Evolutionary conservation across 2,797 vertebrate genomes (phyloP), one percentile per base, ranked within the genome.

Genomic region (Rachycentron canadum): DNA sequence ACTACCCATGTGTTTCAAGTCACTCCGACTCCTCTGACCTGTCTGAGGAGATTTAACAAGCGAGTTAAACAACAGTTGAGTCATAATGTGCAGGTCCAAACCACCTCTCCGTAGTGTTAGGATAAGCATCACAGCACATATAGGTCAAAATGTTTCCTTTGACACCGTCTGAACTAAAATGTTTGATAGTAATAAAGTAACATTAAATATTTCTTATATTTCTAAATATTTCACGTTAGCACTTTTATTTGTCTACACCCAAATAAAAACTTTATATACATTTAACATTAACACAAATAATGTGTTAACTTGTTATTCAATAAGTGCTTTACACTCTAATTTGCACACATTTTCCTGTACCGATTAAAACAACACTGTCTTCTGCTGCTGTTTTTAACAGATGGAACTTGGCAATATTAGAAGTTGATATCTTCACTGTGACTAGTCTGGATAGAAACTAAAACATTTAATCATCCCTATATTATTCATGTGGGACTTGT

Each of bases 71-170:
- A 32, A 32, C 34, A 23, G 63, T 26, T 16, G 23, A 57, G 58
- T 64, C 62, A 41, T 7, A 52, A 17, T 23, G 47, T n/a, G 12
- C 9, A 36, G 23, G 77, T 75, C 53, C 47, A 63, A 65, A 58
- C 4, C 36, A n/a, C n/a, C n/a, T n/a, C n/a, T n/a, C n/a, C n/a
- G n/a, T n/a, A n/a, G n/a, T n/a, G n/a, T n/a, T n/a, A n/a, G n/a
- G n/a, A n/a, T n/a, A n/a, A n/a, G 19, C 17, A 23, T 41, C 3
- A 45, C 2, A 56, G 53, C 14, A 7, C 16, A 64, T 2, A 30
- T 47, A 34, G 25, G 52, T 52, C 9, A 26, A 32, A 45, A 56
- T 38, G 30, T 25, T 57, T 73, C 23, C 40, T 41, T 10, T 2
- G 25, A 30, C 21, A 30, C 16, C 3, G 43, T 45, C 50, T 10